Evolutionary conservation across 2,113 vertebrate species (phyloP).

Genomic region (Zosterops lateralis): DNA sequence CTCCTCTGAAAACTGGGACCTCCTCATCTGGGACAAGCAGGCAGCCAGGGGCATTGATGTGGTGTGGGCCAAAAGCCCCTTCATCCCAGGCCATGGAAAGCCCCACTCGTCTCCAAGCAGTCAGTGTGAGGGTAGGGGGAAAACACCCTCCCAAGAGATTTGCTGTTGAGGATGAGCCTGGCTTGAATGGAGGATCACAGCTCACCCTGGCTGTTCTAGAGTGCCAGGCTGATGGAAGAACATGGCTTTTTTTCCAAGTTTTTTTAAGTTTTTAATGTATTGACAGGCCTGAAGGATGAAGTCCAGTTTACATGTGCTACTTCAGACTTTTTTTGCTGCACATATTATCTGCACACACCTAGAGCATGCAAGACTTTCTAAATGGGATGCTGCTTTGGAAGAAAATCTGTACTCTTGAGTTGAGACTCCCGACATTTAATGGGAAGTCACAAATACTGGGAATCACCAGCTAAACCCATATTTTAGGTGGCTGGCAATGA

Average conservation of each 20-base stretch:
- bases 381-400: not conserved
- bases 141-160: not conserved
- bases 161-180: not conserved
- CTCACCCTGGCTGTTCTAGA: not conserved
- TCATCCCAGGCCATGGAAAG: not conserved
- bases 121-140: fast-evolving
- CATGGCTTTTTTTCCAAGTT: not conserved
- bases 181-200: fast-evolving
- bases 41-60: not conserved
- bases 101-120: not conserved
- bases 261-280: not conserved
- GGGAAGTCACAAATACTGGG: not conserved
- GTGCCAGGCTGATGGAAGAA: not conserved
- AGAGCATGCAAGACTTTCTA: not conserved
- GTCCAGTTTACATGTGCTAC: fast-evolving
- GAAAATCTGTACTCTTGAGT: not conserved
- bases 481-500: not conserved
- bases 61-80: not conserved
- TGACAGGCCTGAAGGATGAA: not conserved
- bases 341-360: not conserved
- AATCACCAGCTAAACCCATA: not conserved
- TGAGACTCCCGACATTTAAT: not conserved
- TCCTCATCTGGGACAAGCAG: not conserved
- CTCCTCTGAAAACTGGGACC: not conserved
- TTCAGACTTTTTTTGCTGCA: not conserved